phyloP scores from a whole-genome alignment of 2,797 vertebrate species.

The Erithacus rubecula region DNA sequence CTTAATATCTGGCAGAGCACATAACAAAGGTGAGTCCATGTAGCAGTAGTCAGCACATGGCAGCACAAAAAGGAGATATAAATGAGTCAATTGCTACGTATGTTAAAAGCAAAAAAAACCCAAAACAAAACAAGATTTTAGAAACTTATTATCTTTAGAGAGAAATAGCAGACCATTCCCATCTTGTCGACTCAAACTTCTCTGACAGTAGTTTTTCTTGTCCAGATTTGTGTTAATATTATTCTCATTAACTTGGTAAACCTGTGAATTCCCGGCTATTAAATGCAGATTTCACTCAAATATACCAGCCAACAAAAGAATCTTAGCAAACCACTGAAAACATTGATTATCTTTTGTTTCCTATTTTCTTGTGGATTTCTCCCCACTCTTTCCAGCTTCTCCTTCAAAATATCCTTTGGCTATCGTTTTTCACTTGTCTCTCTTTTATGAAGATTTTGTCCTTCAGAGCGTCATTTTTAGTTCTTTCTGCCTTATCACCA shows the following conservation, averaged over 20 bases:
- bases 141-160: not conserved
- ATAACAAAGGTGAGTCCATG: not conserved
- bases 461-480: not conserved
- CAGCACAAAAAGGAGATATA: not conserved
- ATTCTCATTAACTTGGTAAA: slow-evolving; percentile 32
- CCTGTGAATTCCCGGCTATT: slow-evolving; percentile 23
- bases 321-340: not conserved
- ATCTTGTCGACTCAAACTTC: not conserved
- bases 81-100: accelerated
- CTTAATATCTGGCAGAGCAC: not conserved
- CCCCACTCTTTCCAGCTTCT: not conserved
- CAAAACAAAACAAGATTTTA: not conserved
- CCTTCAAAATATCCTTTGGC: not conserved
- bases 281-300: slow-evolving; percentile 3
- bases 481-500: not conserved
- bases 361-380: not conserved
- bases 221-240: slow-evolving; percentile 14
- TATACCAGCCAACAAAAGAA: not conserved
- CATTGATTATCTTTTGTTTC: not conserved
- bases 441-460: not conserved
- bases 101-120: not conserved
- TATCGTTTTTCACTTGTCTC: not conserved
- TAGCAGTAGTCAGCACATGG: not conserved
- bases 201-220: not conserved
- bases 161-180: not conserved